A percentile compares a stretch with the other conserved stretches of the same genome.
phyloP scores from a whole-genome alignment of 1,140 invertebrate species.

The Venturia canescens region DNA sequence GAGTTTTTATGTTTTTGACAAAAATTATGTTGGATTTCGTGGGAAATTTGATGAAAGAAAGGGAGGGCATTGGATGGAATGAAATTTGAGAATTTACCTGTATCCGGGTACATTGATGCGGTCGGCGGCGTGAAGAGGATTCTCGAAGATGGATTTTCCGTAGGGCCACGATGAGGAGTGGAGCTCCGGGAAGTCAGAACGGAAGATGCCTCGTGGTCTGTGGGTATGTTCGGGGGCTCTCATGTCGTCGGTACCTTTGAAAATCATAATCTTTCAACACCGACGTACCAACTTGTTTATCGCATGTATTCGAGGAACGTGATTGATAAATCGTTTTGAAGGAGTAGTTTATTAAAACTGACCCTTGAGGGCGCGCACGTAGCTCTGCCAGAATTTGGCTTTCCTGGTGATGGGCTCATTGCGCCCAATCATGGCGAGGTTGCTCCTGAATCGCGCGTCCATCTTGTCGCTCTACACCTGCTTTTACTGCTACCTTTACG shows the following conservation, averaged over 20 bases:
- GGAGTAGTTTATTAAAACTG: conserved; percentile 60
- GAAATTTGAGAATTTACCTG: conserved; percentile 75
- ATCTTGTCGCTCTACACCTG: conserved; percentile 78
- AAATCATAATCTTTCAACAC: conserved; percentile 23
- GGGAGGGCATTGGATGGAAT: too few species aligned
- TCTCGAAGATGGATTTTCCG: conserved; percentile 90
- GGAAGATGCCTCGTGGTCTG: conserved; percentile 84
- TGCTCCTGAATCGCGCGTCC: conserved; percentile 91
- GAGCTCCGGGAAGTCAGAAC: conserved; percentile 81
- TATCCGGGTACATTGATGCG: conserved; percentile 91
- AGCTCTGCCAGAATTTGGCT: conserved; percentile 95
- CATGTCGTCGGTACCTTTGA: conserved; percentile 90
- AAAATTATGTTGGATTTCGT: too few species aligned
- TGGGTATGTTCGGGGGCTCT: conserved; percentile 87
- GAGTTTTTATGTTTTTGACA: too few species aligned
- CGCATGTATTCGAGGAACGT: too few species aligned
- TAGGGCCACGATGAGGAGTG: conserved; percentile 82
- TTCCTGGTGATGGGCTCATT: conserved; percentile 94
- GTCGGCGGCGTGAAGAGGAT: conserved; percentile 86
- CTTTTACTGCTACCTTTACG: conserved; percentile 70
- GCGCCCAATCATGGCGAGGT: conserved; percentile 94
- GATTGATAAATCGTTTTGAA: too few species aligned
- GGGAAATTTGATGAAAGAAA: not conserved
- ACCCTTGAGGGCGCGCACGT: conserved; percentile 93
- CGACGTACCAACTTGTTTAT: not conserved